Conservation (phyloP, 2,888 invertebrate genomes). For the Eupithecia abbreviata region DNA sequence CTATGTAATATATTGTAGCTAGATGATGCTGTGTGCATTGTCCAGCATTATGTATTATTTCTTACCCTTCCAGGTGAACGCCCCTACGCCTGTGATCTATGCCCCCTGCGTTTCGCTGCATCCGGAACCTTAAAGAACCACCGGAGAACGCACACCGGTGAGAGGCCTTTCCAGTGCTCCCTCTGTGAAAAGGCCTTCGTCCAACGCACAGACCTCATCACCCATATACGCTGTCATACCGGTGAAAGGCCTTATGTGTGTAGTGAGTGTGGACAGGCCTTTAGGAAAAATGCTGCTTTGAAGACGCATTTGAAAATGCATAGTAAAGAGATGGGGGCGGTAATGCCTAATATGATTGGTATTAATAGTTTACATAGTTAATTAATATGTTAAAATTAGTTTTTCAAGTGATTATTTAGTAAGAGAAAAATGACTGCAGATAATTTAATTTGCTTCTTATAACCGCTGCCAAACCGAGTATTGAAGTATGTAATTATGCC, state of each 20-base stretch:
- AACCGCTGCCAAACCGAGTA: no score
- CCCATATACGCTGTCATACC: slow-evolving; percentile 83
- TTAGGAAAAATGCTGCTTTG: slow-evolving; percentile 79
- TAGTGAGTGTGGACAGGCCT: slow-evolving; percentile 76
- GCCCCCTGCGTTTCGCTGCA: slow-evolving; percentile 82
- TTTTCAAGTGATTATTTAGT: no score
- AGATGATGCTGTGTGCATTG: no score
- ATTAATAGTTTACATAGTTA: background rate
- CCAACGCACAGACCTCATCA: slow-evolving; percentile 83
- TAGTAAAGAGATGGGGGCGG: slow-evolving; percentile 15
- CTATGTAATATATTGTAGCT: no score
- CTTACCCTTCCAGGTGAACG: slow-evolving; percentile 70
- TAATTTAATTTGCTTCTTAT: no score
- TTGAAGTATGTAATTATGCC: no score
- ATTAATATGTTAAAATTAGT: no score
- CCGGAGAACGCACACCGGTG: slow-evolving; percentile 83
- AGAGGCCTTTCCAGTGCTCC: slow-evolving; percentile 82
- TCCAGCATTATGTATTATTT: no score
- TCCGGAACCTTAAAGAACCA: slow-evolving; percentile 84
- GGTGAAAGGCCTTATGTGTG: slow-evolving; percentile 78
- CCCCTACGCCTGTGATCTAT: slow-evolving; percentile 84
- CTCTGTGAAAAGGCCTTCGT: slow-evolving; percentile 84
- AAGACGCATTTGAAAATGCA: slow-evolving; percentile 66
- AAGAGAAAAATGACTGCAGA: no score
- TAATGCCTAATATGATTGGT: background rate